Evolutionary conservation across 1,140 invertebrate genomes (phyloP).

Genomic region (Papilio polytes): DNA sequence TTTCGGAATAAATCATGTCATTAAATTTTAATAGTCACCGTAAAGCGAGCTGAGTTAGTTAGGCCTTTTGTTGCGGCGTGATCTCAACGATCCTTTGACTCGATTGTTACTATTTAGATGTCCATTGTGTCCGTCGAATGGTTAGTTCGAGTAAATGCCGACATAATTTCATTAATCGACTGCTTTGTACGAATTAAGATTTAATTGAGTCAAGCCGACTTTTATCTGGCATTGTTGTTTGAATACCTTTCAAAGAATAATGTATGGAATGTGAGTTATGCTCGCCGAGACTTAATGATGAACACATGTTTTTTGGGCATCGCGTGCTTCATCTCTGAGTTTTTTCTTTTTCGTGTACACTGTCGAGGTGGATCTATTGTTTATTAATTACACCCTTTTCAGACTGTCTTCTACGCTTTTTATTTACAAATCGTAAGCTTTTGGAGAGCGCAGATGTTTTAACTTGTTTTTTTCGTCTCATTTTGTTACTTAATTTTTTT

Average conservation of each 20-base stretch:
- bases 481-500: not conserved
- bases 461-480: not conserved
- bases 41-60: slow-evolving; percentile 76
- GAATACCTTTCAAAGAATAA: slow-evolving; percentile 64
- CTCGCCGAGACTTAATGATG: slow-evolving; percentile 67
- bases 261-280: slow-evolving; percentile 76
- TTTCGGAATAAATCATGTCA: slow-evolving; percentile 82
- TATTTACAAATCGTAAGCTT: not conserved
- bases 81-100: slow-evolving; percentile 73
- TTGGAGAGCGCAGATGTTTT: not conserved
- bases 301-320: slow-evolving; percentile 66
- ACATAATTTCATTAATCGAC: slow-evolving; percentile 83
- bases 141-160: slow-evolving; percentile 79
- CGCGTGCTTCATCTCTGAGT: slow-evolving; percentile 59
- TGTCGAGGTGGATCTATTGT: not conserved
- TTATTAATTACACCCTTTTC: slow-evolving; percentile 19
- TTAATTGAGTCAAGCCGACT: slow-evolving; percentile 79
- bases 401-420: slow-evolving; percentile 19
- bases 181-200: slow-evolving; percentile 81
- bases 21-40: slow-evolving; percentile 84
- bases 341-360: slow-evolving; percentile 48
- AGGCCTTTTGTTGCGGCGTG: slow-evolving; percentile 75
- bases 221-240: slow-evolving; percentile 63
- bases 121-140: slow-evolving; percentile 73
- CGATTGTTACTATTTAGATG: slow-evolving; percentile 80